A percentile compares a stretch with the other conserved stretches of the same genome.
These are phyloP conservation scores for Telmatochromis sp. DNA, from an alignment of 2,113 vertebrate genomes.

Conservation along the genomic window DNA sequence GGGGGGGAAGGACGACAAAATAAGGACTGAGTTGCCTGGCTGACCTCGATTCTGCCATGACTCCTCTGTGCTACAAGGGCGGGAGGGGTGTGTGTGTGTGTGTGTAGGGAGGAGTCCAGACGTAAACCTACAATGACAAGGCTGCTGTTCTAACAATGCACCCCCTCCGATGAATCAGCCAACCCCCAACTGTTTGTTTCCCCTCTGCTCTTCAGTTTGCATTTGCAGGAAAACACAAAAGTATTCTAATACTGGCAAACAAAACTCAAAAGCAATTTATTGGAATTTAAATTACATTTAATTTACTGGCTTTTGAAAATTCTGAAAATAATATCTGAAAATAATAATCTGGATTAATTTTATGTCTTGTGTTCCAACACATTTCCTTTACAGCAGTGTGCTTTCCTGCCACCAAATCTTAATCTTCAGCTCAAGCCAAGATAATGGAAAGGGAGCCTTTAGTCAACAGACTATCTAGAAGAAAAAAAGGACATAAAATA, in stretches of 20 bases:
- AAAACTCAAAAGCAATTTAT: neutral
- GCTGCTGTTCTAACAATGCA: constrained; percentile 15
- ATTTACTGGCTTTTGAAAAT: neutral
- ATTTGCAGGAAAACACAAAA: neutral
- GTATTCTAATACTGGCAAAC: neutral
- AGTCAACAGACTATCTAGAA: neutral
- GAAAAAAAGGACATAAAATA: neutral
- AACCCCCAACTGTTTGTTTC: neutral
- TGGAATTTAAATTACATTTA: neutral
- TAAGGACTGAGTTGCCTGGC: neutral
- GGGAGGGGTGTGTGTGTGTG: neutral
- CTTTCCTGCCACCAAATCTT: neutral
- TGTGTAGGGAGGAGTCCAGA: constrained; percentile 9
- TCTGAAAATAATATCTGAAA: neutral
- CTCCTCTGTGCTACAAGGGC: constrained; percentile 10
- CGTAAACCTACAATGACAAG: constrained; percentile 54
- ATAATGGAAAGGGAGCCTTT: neutral
- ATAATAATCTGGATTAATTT: neutral
- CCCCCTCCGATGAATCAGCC: constrained; percentile 35
- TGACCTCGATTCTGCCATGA: constrained; percentile 55
- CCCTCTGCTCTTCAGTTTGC: neutral
- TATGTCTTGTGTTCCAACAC: neutral
- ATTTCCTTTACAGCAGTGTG: neutral
- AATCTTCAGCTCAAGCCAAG: neutral
- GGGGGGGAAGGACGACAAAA: neutral